These are phyloP conservation scores for Neosalanx taihuensis DNA, from an alignment of 2,797 vertebrate species.

Conservation along the genomic window DNA sequence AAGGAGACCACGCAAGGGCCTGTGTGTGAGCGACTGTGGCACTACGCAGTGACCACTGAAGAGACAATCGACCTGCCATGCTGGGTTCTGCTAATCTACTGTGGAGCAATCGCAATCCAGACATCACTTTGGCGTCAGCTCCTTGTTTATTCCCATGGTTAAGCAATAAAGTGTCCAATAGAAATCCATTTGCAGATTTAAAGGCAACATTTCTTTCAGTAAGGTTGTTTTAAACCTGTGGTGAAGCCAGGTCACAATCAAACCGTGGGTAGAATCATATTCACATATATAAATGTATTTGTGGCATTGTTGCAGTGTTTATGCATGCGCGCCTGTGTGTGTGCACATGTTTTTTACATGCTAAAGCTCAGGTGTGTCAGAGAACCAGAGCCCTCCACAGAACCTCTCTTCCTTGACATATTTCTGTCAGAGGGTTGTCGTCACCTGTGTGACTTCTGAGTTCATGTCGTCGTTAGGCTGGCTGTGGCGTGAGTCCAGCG, in stretches of 20 bases:
- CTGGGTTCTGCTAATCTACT: neutral
- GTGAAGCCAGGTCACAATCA: no score
- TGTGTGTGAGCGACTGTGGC: neutral
- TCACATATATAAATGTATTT: neutral
- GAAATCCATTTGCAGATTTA: neutral
- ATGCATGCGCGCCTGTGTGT: neutral
- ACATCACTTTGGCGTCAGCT: neutral
- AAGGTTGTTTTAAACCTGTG: neutral
- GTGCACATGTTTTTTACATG: neutral
- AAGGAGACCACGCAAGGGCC: no score
- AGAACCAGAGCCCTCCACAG: neutral
- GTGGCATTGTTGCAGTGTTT: neutral
- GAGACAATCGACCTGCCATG: neutral
- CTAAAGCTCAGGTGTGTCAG: no score
- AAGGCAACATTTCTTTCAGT: neutral
- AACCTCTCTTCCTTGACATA: neutral
- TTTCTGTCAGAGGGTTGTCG: constrained; percentile 68
- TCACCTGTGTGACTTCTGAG: constrained; percentile 84
- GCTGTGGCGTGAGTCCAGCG: constrained; percentile 72
- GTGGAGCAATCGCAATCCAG: neutral
- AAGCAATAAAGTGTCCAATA: neutral
- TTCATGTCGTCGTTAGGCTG: constrained; percentile 75
- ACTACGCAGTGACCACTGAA: neutral
- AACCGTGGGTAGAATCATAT: neutral
- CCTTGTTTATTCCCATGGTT: neutral